Evolutionary conservation across 2,888 invertebrate genomes (phyloP).

Genomic region (Trachelus tabidus): DNA sequence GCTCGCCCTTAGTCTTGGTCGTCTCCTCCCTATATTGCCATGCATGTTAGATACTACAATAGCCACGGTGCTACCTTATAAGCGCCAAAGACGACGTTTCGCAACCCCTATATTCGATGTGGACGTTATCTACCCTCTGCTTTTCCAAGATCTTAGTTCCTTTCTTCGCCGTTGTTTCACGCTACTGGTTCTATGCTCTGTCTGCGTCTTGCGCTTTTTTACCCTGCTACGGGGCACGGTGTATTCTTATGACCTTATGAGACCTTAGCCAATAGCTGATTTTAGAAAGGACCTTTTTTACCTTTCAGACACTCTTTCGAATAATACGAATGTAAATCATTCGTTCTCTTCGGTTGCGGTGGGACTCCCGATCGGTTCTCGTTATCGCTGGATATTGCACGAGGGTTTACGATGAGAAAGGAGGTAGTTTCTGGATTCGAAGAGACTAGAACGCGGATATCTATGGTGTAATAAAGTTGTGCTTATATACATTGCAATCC

Average conservation of each 20-base stretch:
- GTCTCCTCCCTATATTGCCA: background rate
- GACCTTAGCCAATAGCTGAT: background rate
- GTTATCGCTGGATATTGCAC: constrained; percentile 36
- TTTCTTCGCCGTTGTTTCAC: background rate
- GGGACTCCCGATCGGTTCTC: constrained; percentile 28
- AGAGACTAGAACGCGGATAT: background rate
- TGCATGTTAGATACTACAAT: background rate
- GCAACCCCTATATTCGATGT: background rate
- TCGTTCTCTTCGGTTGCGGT: constrained; percentile 1
- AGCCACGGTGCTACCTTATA: constrained; percentile 3
- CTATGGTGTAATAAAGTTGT: background rate
- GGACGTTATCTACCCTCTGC: constrained; percentile 1
- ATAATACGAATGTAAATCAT: background rate
- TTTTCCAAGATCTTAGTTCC: background rate
- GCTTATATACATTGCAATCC: background rate
- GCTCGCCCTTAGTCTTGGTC: constrained; percentile 13
- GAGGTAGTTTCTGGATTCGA: background rate
- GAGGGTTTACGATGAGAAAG: constrained; percentile 29
- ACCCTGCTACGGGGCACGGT: background rate
- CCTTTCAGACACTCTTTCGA: background rate
- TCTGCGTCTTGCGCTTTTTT: background rate
- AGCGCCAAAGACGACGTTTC: background rate
- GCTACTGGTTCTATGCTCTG: background rate
- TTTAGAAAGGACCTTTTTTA: background rate
- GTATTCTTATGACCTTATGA: background rate